Evolutionary conservation across 2,113 vertebrate species (phyloP).

Genomic region (Spheniscus mendiculus): DNA sequence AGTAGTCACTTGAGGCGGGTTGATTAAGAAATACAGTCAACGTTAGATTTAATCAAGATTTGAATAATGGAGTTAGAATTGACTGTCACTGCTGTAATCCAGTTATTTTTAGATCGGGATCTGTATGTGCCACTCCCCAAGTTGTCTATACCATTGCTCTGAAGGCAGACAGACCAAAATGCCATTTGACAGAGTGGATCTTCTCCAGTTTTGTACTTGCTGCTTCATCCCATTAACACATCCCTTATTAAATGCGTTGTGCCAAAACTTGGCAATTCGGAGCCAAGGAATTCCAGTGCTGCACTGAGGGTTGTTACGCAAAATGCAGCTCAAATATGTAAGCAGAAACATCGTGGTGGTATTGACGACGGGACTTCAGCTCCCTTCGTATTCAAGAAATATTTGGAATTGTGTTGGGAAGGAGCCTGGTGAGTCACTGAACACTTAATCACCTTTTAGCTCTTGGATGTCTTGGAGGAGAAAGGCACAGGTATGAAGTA

Average conservation of each 20-base stretch:
- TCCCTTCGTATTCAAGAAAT: not conserved
- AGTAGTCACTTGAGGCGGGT: not conserved
- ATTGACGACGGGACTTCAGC: not conserved
- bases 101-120: not conserved
- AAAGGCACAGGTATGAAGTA: not conserved
- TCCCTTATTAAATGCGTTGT: fast-evolving
- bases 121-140: not conserved
- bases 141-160: not conserved
- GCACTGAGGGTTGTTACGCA: not conserved
- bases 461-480: not conserved
- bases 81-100: not conserved
- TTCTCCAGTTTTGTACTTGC: not conserved
- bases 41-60: conserved; percentile 7
- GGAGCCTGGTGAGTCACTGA: not conserved
- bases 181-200: fast-evolving
- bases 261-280: not conserved
- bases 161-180: not conserved
- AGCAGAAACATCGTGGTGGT: not conserved
- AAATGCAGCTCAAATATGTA: not conserved
- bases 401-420: not conserved
- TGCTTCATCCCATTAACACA: not conserved
- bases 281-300: not conserved
- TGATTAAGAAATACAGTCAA: conserved; percentile 14
- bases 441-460: not conserved
- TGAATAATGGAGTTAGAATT: conserved; percentile 20